Conservation (phyloP, 2,888 invertebrate genomes). For the Dorcus hopei region DNA sequence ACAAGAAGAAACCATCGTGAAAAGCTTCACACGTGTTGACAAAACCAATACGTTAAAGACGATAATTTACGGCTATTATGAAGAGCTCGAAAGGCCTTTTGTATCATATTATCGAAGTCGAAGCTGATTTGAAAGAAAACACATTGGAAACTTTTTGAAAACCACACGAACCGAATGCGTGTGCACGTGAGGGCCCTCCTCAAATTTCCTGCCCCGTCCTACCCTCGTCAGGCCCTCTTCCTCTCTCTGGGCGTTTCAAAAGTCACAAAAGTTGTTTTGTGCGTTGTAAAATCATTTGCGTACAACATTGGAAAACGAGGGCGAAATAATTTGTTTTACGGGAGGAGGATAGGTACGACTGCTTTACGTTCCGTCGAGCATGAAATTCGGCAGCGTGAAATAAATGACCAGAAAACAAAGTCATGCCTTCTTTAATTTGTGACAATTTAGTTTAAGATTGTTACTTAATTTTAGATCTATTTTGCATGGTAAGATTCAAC, state of each 20-base stretch:
- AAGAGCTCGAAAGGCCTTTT: slow-evolving; percentile 17
- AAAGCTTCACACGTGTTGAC: slow-evolving; percentile 44
- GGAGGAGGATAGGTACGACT: too few relatives aligned
- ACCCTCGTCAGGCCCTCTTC: neutral
- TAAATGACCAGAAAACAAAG: slow-evolving; percentile 42
- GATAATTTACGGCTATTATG: slow-evolving; percentile 45
- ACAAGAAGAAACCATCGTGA: neutral
- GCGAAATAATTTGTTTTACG: too few relatives aligned
- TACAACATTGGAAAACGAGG: too few relatives aligned
- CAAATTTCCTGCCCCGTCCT: neutral
- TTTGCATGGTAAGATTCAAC: too few relatives aligned
- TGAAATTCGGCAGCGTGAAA: slow-evolving; percentile 25
- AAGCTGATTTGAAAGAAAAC: too few relatives aligned
- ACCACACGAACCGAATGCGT: too few relatives aligned
- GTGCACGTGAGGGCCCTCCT: too few relatives aligned
- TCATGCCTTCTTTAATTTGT: slow-evolving; percentile 42
- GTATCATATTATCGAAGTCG: slow-evolving; percentile 19
- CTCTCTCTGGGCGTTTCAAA: neutral
- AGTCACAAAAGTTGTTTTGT: too few relatives aligned
- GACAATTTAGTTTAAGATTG: neutral
- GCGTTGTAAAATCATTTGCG: too few relatives aligned
- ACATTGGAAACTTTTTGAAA: too few relatives aligned
- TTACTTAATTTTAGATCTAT: too few relatives aligned
- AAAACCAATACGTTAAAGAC: slow-evolving; percentile 42
- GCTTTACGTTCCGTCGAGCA: slow-evolving; percentile 1